Evolutionary conservation across 2,888 invertebrate species (phyloP), one percentile per base, ranked within the genome.

Genomic region (Zhuqinia jingwanae): DNA sequence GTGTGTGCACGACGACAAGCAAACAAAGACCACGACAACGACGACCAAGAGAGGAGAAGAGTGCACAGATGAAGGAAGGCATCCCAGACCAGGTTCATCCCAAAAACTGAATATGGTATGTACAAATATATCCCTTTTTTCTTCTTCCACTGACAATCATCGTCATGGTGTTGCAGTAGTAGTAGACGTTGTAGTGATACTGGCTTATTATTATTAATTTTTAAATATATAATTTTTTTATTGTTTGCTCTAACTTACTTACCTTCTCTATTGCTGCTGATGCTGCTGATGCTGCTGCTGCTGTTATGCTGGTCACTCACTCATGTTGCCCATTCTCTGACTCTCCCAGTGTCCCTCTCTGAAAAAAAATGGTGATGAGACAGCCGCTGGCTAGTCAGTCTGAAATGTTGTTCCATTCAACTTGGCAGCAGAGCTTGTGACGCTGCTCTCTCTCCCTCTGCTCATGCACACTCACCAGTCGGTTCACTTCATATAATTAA

Each of bases 341-440:
- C n/a, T n/a, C n/a, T n/a, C n/a, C n/a, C n/a, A n/a, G n/a, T n/a
- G n/a, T n/a, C n/a, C n/a, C n/a, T n/a, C n/a, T n/a, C 36, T 65
- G 20, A 2, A 20, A 30, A 75, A 73, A 75, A 75, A 75, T 36
- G 53, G n/a, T 75, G 75, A 56, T 53, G 75, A 56, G 75, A 75
- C 56, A 53, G 75, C 75, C 75, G 75, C 75, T 75, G 75, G 75
- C 75, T 75, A 56, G 53, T 56, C 75, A 75, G 75, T 75, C 75
- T 75, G 75, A 75, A 75, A 75, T 75, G 75, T 75, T 75, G 75
- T 75, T 75, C 53, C 75, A 75, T 75, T 53, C 75, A 75, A 75
- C 17, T 75, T 75, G 30, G 30, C 75, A 75, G 75, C 27, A 53
- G 30, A 3, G 8, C 5, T 36, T 3, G 36, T 36, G 3, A 8